Evolutionary conservation across 2,797 vertebrate genomes (phyloP), one percentile per base, ranked within the genome.

Genomic region (Schizopygopsis pylzovi): DNA sequence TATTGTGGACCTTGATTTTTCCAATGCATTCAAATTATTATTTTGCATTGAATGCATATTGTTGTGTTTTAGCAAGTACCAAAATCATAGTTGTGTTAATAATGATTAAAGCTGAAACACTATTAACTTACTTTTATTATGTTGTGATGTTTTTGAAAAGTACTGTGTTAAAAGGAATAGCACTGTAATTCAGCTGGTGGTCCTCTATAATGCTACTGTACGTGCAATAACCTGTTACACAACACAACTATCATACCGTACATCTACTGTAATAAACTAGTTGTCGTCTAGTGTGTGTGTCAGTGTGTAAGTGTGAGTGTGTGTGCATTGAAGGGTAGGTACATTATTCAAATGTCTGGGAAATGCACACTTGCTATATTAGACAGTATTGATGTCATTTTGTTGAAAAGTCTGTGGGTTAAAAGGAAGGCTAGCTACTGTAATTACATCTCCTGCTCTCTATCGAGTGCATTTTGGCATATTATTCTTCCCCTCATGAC

Each of bases 331-430:
- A 39, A 77, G 12, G 37, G 13, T 41, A 28, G 20, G n/a, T n/a
- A n/a, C n/a, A n/a, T n/a, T n/a, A n/a, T n/a, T n/a, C 59, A 47
- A 79, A 65, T 75, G 81, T 56, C 10, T 82, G 67, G 15, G 43
- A 59, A n/a, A n/a, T n/a, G n/a, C 49, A 81, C 45, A 67, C 43
- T 67, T 22, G 33, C n/a, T 71, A 68, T n/a, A 71, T 59, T 82
- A 47, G 39, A 63, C 56, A 76, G 41, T 49, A 45, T 81, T 81
- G 47, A 70, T 52, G 80, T 81, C 49, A 70, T 52, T 37, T 37
- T 72, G 52, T 45, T 75, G 56, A 83, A 65, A 75, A 37, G 54
- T 75, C 56, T 73, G 41, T 83, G 82, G 20, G 59, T 77, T 67
- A 83, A 76, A 22, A 75, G 13, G 15, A 83, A 76, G 59, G 25